Evolutionary conservation across 1,140 invertebrate genomes (phyloP).

Genomic region (Leptinotarsa texana): DNA sequence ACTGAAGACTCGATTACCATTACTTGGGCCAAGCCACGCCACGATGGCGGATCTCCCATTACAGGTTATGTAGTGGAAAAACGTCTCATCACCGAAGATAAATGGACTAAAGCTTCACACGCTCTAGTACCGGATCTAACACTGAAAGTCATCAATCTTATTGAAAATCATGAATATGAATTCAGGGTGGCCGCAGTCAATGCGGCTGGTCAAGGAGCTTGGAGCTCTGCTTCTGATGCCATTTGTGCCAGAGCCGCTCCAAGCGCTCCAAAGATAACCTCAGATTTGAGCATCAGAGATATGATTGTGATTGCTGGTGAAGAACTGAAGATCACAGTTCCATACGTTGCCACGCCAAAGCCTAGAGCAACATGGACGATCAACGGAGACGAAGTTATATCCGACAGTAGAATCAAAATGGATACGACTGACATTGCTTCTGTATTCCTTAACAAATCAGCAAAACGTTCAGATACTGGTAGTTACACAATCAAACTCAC

Average conservation of each 20-base stretch:
- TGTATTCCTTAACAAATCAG: constrained; percentile 83
- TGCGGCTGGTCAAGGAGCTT: constrained; percentile 91
- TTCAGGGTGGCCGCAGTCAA: constrained; percentile 97
- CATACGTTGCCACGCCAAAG: constrained; percentile 86
- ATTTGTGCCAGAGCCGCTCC: constrained; percentile 87
- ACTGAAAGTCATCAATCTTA: constrained; percentile 82
- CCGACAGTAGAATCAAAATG: constrained; percentile 83
- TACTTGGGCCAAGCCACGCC: constrained; percentile 88
- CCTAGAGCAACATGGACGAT: constrained; percentile 88
- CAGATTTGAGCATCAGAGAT: constrained; percentile 88
- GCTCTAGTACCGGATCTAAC: constrained; percentile 79
- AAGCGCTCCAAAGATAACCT: constrained; percentile 89
- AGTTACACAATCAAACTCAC: constrained; percentile 88
- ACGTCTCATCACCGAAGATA: constrained; percentile 81
- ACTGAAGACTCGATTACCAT: constrained; percentile 94
- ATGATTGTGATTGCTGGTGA: constrained; percentile 95
- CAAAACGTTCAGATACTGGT: constrained; percentile 87
- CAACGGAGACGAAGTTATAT: constrained; percentile 81
- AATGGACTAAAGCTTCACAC: constrained; percentile 89
- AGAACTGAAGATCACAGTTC: constrained; percentile 93
- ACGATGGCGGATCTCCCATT: constrained; percentile 91
- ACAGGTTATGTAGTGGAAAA: constrained; percentile 94
- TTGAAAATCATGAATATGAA: constrained; percentile 96
- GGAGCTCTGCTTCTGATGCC: constrained; percentile 86
- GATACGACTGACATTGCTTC: constrained; percentile 82